Evolutionary conservation across 2,113 vertebrate genomes (phyloP).

Genomic region (Myocastor coypus): DNA sequence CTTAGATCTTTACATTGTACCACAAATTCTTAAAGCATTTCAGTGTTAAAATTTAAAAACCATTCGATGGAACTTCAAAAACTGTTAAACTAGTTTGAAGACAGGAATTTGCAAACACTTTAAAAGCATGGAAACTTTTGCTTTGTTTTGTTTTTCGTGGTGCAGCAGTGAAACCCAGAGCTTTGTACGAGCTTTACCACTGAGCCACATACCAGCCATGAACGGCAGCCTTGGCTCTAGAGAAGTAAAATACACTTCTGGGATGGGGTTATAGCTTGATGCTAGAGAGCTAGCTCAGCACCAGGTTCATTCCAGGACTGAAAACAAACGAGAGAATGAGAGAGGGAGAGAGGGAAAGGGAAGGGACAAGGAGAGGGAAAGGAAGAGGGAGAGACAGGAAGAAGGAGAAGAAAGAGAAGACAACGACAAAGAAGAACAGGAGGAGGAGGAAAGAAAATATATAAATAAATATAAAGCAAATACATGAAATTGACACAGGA

Average conservation of each 20-base stretch:
- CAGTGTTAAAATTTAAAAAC: not conserved
- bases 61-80: not conserved
- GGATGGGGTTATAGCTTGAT: not conserved
- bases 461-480: not conserved
- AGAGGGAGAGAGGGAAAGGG: no score
- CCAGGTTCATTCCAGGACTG: not conserved
- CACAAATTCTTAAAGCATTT: not conserved
- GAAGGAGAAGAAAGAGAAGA: no score
- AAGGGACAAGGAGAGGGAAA: fast-evolving
- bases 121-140: not conserved
- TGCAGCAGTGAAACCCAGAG: not conserved
- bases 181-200: not conserved
- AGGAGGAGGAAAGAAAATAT: not conserved
- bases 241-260: not conserved
- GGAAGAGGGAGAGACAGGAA: no score
- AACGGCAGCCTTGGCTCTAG: not conserved
- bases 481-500: not conserved
- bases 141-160: not conserved
- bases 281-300: not conserved
- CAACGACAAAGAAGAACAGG: no score
- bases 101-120: constrained; percentile 21
- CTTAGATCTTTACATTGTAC: not conserved
- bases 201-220: not conserved
- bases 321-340: not conserved
- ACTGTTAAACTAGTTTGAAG: not conserved